Percentiles rank a stretch among this genome's conserved stretches.
Evolutionary conservation across 2,888 invertebrate genomes (phyloP).

Genomic region (Halictus ligatus): DNA sequence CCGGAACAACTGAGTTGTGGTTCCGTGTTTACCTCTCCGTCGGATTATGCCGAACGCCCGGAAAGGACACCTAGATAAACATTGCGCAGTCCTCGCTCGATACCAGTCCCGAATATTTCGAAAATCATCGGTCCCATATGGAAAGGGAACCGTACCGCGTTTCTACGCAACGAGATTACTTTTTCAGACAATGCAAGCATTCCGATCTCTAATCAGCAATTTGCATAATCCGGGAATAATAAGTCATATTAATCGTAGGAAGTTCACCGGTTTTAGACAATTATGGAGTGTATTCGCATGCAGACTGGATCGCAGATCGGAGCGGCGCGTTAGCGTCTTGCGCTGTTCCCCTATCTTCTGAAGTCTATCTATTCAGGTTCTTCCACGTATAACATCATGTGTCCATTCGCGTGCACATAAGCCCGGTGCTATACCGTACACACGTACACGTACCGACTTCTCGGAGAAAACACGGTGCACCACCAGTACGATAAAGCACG

Average conservation of each 20-base stretch:
- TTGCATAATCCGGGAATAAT: slow-evolving; percentile 60
- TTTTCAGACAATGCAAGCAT: not conserved
- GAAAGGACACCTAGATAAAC: not conserved
- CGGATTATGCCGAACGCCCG: not conserved
- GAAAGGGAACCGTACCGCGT: too few relatives aligned
- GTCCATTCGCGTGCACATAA: slow-evolving; percentile 26
- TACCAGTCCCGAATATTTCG: too few relatives aligned
- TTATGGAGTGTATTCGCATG: slow-evolving; percentile 65
- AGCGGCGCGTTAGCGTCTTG: slow-evolving; percentile 36
- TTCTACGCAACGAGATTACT: too few relatives aligned
- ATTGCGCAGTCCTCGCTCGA: too few relatives aligned
- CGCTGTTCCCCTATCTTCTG: slow-evolving; percentile 42
- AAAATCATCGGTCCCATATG: too few relatives aligned
- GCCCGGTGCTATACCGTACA: slow-evolving; percentile 14
- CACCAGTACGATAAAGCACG: slow-evolving; percentile 39
- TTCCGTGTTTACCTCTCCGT: slow-evolving; percentile 23
- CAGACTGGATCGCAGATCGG: slow-evolving; percentile 32
- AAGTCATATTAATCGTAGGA: slow-evolving; percentile 70
- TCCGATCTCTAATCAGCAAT: too few relatives aligned
- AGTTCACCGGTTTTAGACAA: slow-evolving; percentile 69
- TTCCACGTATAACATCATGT: slow-evolving; percentile 8
- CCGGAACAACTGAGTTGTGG: slow-evolving; percentile 45
- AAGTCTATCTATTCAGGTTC: slow-evolving; percentile 56
- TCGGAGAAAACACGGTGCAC: slow-evolving; percentile 21
- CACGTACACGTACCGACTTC: slow-evolving; percentile 22